Evolutionary conservation across 2,797 vertebrate species (phyloP).

Genomic region (Babyrousa celebensis): DNA sequence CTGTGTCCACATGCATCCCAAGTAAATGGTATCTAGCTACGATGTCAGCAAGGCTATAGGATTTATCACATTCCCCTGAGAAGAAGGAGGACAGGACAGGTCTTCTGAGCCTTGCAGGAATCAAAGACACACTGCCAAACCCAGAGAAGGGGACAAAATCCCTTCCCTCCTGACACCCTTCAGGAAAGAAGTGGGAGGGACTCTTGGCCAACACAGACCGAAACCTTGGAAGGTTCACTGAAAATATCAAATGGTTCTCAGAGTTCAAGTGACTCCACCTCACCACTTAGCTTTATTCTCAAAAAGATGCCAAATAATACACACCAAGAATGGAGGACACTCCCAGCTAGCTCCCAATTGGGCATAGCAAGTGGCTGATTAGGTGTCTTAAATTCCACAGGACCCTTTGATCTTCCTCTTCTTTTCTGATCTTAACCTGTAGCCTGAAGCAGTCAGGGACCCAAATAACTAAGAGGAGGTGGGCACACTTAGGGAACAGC

Average conservation of each 20-base stretch:
- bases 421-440: neutral
- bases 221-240: neutral
- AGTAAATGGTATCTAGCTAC: constrained; percentile 41
- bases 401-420: neutral
- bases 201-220: neutral
- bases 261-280: neutral
- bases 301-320: neutral
- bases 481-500: constrained; percentile 48
- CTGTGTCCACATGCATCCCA: constrained; percentile 66
- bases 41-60: constrained; percentile 35
- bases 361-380: neutral
- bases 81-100: neutral
- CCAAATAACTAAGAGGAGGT: constrained; percentile 10
- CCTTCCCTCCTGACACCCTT: constrained; percentile 43
- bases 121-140: neutral
- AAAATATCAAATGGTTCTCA: neutral
- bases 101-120: neutral
- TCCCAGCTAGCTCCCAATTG: neutral
- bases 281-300: neutral
- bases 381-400: neutral
- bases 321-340: neutral
- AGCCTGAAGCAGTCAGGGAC: neutral
- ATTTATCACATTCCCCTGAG: neutral
- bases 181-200: neutral
- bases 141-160: neutral